A percentile compares a stretch with the other conserved stretches of the same genome.
These are phyloP conservation scores for Sinocyclocheilus anshuiensis DNA, from an alignment of 2,113 vertebrate genomes.

Conservation along the genomic window DNA sequence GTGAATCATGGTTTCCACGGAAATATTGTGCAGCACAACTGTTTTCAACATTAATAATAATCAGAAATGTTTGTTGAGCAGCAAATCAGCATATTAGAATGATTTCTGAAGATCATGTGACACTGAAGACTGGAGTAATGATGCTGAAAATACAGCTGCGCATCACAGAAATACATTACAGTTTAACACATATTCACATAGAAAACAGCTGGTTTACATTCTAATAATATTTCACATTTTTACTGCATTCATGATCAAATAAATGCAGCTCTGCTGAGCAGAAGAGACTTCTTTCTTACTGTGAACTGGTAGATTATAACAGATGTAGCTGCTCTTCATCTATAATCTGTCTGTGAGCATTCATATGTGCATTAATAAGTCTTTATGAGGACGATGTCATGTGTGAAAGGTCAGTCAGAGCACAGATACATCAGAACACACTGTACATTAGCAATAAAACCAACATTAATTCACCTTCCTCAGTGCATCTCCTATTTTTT, in stretches of 20 bases:
- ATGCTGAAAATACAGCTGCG: neutral
- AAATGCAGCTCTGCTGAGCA: neutral
- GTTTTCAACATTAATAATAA: too few relatives aligned
- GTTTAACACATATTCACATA: neutral
- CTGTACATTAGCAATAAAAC: neutral
- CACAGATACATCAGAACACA: neutral
- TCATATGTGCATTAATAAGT: neutral
- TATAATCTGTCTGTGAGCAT: neutral
- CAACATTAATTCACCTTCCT: neutral
- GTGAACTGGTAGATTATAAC: neutral
- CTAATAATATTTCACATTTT: neutral
- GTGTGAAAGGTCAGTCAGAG: neutral
- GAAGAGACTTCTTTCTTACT: neutral
- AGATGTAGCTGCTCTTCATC: neutral
- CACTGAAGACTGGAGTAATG: neutral
- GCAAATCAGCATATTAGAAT: too few relatives aligned
- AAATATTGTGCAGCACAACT: too few relatives aligned
- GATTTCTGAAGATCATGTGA: constrained; percentile 2
- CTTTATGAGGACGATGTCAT: neutral
- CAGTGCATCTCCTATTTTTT: neutral
- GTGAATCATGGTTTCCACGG: too few relatives aligned
- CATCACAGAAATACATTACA: neutral
- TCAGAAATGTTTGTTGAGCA: too few relatives aligned
- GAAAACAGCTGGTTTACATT: neutral
- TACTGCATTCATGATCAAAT: neutral